phyloP scores from a whole-genome alignment of 1,140 invertebrate genomes.

The Melipona quadrifasciata region DNA sequence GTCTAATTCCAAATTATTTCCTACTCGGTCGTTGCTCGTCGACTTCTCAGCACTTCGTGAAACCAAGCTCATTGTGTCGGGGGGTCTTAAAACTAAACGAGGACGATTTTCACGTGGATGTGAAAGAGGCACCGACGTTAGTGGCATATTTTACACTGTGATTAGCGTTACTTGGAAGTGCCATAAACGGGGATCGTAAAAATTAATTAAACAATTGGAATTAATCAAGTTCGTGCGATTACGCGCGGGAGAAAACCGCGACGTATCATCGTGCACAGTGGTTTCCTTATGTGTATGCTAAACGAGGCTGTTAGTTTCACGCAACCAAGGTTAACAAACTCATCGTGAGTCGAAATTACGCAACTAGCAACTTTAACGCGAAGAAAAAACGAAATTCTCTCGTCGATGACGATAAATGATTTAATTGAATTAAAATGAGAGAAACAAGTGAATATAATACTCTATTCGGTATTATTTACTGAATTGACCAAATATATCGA shows the following conservation, averaged over 20 bases:
- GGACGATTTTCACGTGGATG: background rate
- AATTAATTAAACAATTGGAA: slow-evolving; percentile 7
- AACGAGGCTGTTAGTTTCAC: background rate
- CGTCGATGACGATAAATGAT: background rate
- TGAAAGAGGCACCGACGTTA: too few species aligned
- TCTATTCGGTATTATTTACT: background rate
- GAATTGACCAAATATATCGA: background rate
- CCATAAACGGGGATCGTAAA: background rate
- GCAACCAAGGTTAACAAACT: slow-evolving; percentile 2
- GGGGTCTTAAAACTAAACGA: background rate
- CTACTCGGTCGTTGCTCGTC: too few species aligned
- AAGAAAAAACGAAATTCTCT: background rate
- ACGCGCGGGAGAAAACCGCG: background rate
- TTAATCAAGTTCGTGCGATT: background rate
- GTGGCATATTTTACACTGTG: background rate
- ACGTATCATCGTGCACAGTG: background rate
- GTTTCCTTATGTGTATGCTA: background rate
- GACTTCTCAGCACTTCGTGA: too few species aligned
- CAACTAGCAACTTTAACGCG: background rate
- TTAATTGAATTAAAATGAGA: background rate
- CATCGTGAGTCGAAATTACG: background rate
- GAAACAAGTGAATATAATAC: too few species aligned
- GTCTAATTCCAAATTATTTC: too few species aligned
- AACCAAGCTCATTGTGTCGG: too few species aligned
- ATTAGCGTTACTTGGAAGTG: background rate